Percentiles rank a stretch among this genome's conserved stretches.
Conservation (phyloP, 2,113 vertebrate genomes). For the Grallaria varia region DNA sequence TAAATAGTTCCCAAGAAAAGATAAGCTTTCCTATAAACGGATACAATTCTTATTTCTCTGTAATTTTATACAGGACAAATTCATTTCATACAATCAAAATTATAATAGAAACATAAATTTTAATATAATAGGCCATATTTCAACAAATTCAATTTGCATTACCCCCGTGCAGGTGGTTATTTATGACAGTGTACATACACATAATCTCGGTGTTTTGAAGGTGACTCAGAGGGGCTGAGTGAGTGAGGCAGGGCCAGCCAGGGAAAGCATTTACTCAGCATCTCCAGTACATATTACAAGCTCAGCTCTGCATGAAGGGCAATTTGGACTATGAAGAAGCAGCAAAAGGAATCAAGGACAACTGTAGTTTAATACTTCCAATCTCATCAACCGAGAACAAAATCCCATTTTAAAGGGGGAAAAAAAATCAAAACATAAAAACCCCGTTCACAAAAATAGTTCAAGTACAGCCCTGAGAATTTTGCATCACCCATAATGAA, state of each 20-base stretch:
- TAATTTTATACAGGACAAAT: constrained; percentile 47
- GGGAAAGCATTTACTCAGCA: constrained; percentile 84
- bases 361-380: constrained; percentile 42
- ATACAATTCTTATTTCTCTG: constrained; percentile 43
- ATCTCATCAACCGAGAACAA: constrained; percentile 14
- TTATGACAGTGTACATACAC: constrained; percentile 80
- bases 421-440: constrained; percentile 20
- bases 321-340: constrained; percentile 83
- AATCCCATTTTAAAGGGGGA: constrained; percentile 12
- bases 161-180: constrained; percentile 78
- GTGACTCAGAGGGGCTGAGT: constrained; percentile 70
- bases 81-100: constrained; percentile 68
- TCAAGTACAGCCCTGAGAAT: background rate
- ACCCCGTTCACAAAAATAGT: constrained; percentile 7
- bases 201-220: constrained; percentile 81
- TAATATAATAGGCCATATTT: constrained; percentile 82
- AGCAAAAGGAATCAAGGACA: constrained; percentile 78
- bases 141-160: constrained; percentile 83
- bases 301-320: constrained; percentile 86
- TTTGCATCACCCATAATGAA: background rate
- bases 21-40: background rate
- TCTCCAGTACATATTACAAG: constrained; percentile 82
- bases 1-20: constrained; percentile 34
- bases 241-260: constrained; percentile 64
- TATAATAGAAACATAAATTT: constrained; percentile 84